Base-by-base conservation (phyloP, 2,113 vertebrate genomes). In the Lamprotornis superbus region DNA sequence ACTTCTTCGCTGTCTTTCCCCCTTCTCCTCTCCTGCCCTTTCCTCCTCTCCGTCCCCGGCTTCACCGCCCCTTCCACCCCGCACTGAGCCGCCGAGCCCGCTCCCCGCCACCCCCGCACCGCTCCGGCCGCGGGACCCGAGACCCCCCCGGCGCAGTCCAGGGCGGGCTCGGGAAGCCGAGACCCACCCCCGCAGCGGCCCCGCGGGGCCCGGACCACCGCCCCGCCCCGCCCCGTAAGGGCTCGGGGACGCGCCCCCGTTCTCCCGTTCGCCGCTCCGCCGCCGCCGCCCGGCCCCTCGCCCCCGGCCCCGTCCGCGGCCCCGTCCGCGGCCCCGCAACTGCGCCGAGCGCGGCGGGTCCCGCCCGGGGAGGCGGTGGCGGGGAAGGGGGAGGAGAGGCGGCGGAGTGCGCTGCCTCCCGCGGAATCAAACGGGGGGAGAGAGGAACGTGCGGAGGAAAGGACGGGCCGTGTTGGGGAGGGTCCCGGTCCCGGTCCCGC, bases 401-500 rank as follows among this genome's bases (percentile, higher is more conserved):
- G 49, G 70, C 20, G 56, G 50, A 79, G 89, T 9, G 89, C 52
- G 9, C 47, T 74, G 85, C 71, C 50, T 86, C 61, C 89, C n/a
- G 76, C 47, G 69, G 80, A 85, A 82, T 85, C 88, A 40, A 53
- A 64, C 70, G 10, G 3, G 27, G 18, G 24, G 44, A 50, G 88
- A 90, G 83, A 83, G 73, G 61, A 93, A 42, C 83, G 94, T 64
- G 87, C 40, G 44, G 90, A 68, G 87, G 71, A 69, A 65, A 69
- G 68, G 89, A 68, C 85, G 50, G 76, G 65, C 46, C 30, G 47
- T 57, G 70, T 40, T 90, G 78, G 91, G 84, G 89, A 91, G 76
- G 78, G 78, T 93, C 73, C 63, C 56, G 78, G 78, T 93, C 73
- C 68, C 56, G 20, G 59, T 91, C 80, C 89, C 89, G 89, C 89